Percentiles rank a stretch among this genome's conserved stretches.
These are phyloP conservation scores for Porites lobata DNA, from an alignment of 92 coral and sea anemone species.

Conservation along the genomic window DNA sequence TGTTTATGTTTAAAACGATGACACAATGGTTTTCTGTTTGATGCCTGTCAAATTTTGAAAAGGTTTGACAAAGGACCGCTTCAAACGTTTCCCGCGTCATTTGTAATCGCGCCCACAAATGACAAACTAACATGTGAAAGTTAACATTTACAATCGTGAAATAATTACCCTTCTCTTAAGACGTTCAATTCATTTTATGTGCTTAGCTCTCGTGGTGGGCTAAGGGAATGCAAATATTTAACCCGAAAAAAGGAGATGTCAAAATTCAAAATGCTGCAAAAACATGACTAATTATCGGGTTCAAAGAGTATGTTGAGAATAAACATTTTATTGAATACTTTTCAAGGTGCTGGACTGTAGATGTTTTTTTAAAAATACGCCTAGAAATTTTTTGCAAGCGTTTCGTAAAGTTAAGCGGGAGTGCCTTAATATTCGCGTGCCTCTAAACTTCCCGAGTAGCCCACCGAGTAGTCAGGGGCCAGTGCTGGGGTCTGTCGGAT, in stretches of 20 bases:
- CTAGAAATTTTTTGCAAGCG: too few relatives aligned
- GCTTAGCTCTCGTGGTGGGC: neutral
- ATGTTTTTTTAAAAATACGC: too few relatives aligned
- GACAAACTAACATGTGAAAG: neutral
- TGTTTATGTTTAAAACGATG: constrained; percentile 17
- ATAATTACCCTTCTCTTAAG: neutral
- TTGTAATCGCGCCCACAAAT: neutral
- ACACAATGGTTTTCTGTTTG: constrained; percentile 28
- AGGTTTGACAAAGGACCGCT: neutral
- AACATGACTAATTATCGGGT: too few relatives aligned
- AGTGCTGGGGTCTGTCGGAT: too few relatives aligned
- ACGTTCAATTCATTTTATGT: neutral
- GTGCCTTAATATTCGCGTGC: too few relatives aligned
- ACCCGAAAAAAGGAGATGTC: neutral
- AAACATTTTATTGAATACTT: too few relatives aligned
- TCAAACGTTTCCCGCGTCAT: neutral
- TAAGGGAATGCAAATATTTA: constrained; percentile 13
- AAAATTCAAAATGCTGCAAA: too few relatives aligned
- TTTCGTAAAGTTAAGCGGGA: too few relatives aligned
- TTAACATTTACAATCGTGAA: neutral
- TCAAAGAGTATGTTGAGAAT: too few relatives aligned
- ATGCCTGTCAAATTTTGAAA: constrained; percentile 13
- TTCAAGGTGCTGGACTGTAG: too few relatives aligned
- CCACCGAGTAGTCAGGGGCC: too few relatives aligned
- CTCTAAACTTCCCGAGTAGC: too few relatives aligned